Evolutionary conservation across 2,888 invertebrate genomes (phyloP), one percentile per base, ranked within the genome.

Genomic region (Boloria selene): DNA sequence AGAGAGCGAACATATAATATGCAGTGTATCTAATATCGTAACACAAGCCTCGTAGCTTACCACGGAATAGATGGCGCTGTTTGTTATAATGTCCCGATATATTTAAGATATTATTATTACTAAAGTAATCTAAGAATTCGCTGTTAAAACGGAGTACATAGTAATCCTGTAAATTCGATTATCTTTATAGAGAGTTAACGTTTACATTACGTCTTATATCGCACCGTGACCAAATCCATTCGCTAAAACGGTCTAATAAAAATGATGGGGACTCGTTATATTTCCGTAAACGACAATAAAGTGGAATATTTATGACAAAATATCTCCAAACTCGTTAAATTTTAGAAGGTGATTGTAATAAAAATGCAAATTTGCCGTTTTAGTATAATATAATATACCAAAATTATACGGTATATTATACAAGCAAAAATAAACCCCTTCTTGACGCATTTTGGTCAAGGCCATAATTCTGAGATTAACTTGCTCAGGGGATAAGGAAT

Each of bases 271-370:
- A 61, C 55, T 66, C 22, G 22, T 22, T 22, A 22, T 55, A 66
- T 52, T 55, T 55, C 38, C 38, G 47, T 66, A 58, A 61, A 47
- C 45, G 65, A 52, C 54, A 10, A 44, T 42, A 47, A 58, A 66
- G 53, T n/a, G n/a, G 64, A 45, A 42, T 45, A 50, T 65, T 65
- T 65, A 65, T 65, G 55, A 44, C 17, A 51, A 49, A 65, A 65
- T 49, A 52, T 53, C 44, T 45, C 13, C 44, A 45, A 56, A 56
- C 45, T 45, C 56, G 56, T 56, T 26, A 56, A 45, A 56, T 13
- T 56, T 56, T 56, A 56, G 44, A 56, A 22, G 56, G 56, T 26
- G 45, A 56, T 26, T 16, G 44, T 45, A 56, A 56, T 45, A 56
- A 45, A 26, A 56, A n/a, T 5, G 18, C 18, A 10, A 42, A 55